These are phyloP conservation scores for Eucriotettix oculatus DNA, from an alignment of 2,888 invertebrate genomes.

Conservation along the genomic window DNA sequence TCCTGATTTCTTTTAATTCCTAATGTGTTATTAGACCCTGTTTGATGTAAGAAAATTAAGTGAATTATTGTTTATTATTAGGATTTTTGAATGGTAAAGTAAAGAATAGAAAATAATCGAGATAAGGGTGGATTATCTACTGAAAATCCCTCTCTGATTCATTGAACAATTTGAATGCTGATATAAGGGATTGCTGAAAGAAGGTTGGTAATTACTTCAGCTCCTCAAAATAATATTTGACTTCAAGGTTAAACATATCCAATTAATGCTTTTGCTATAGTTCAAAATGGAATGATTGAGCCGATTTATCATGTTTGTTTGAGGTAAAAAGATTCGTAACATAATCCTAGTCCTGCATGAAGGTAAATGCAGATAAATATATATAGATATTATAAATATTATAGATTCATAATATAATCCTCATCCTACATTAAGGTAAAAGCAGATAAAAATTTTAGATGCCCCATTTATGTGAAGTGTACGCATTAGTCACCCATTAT, in stretches of 20 bases:
- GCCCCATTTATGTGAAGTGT: conserved; percentile 53
- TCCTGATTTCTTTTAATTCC: no score
- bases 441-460: conserved; percentile 52
- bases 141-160: no score
- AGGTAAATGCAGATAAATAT: no score
- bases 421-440: no score
- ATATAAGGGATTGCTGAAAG: conserved; percentile 54
- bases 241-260: conserved; percentile 54
- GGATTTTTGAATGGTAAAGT: no score
- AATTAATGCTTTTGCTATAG: conserved; percentile 58
- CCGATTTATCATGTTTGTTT: conserved; percentile 46
- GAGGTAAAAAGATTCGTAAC: conserved; percentile 31
- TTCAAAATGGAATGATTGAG: conserved; percentile 43
- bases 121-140: no score
- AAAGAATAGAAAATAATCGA: no score
- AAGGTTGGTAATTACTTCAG: conserved; percentile 62
- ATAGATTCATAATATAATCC: no score
- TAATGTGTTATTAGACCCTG: no score
- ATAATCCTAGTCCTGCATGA: conserved; percentile 51
- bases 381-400: no score
- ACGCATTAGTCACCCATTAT: conserved; percentile 49
- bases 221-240: conserved; percentile 69
- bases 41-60: no score
- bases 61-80: no score
- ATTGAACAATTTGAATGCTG: conserved; percentile 20